Evolutionary conservation across 1,140 invertebrate genomes (phyloP), one percentile per base, ranked within the genome.

Genomic region (Temnothorax longispinosus): DNA sequence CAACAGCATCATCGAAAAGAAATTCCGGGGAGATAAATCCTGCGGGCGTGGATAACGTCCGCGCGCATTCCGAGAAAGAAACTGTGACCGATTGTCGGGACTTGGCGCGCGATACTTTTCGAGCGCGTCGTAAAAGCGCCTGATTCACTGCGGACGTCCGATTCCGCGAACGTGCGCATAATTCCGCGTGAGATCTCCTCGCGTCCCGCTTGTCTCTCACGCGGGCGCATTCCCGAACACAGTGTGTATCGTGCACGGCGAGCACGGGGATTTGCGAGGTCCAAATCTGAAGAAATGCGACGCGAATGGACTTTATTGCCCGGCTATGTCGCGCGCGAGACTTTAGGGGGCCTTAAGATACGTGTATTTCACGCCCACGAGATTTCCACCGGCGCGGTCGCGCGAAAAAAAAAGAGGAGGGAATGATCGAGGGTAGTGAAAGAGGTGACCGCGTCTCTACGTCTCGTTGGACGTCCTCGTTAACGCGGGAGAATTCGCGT

Each of bases 241-340:
- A 18, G 32, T n/a, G 76, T 18, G 60, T 32, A 35, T 35, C n/a
- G 71, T 74, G 32, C 32, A 10, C 41, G 21, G 60, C 60, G 38
- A 44, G 38, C 78, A 27, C 27, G 15, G 41, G 80, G 80, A 74
- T 84, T 84, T 84, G 80, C 69, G 80, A 84, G 69, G 69, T n/a
- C 80, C 80, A 75, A 74, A 84, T 84, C 69, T 84, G 32, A 84
- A 84, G 56, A 84, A 84, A 75, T 84, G 80, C 80, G 80, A 84
- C 69, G 69, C 54, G 18, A 84, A 84, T 27, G 67, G 35, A 82
- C 41, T 84, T 84, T 84, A 84, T 74, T 84, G 41, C 80, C 41
- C 67, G 52, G 41, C 80, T 41, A 74, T 54, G 71, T 62, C 47
- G 52, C 65, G 50, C 41, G 21, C 52, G 38, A 27, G 44, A 47